phyloP scores from a whole-genome alignment of 2,888 invertebrate genomes.

The Ormyrus rosae region DNA sequence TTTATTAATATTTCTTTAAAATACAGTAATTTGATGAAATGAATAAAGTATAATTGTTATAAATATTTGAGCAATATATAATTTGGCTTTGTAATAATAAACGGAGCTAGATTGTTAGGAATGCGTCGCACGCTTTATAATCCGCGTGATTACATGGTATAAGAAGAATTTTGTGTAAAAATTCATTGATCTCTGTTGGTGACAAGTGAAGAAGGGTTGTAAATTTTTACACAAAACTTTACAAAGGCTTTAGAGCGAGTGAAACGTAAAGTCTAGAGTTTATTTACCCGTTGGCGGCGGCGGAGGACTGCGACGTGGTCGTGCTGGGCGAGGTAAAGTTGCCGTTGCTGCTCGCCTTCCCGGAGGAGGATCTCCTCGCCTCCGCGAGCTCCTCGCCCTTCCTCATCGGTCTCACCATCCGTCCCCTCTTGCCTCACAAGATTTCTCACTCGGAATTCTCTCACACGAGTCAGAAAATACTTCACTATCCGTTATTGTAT shows the following conservation, averaged over 20 bases:
- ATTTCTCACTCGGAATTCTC: neutral
- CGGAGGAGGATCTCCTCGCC: constrained; percentile 57
- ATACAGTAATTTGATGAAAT: constrained; percentile 50
- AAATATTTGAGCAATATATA: constrained; percentile 54
- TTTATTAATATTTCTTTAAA: constrained; percentile 44
- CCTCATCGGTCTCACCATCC: constrained; percentile 60
- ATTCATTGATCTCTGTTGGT: neutral
- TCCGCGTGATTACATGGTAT: constrained; percentile 1
- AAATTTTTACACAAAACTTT: neutral
- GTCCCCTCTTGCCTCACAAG: constrained; percentile 1
- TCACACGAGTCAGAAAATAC: neutral
- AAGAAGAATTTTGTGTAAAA: constrained; percentile 20
- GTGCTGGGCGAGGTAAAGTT: neutral
- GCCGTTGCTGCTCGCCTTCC: constrained; percentile 47
- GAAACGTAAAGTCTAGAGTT: constrained; percentile 7
- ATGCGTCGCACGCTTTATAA: constrained; percentile 7
- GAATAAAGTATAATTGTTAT: constrained; percentile 42
- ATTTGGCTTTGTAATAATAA: constrained; percentile 35
- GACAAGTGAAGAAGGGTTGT: neutral
- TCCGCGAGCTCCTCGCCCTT: constrained; percentile 60
- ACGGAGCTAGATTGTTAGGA: constrained; percentile 24
- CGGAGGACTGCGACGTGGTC: neutral
- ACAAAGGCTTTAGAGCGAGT: neutral
- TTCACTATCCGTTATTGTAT: neutral
- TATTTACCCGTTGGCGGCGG: constrained; percentile 71